Evolutionary conservation across 2,113 vertebrate species (phyloP), one percentile per base, ranked within the genome.

Genomic region (Reinhardtius hippoglossoides): DNA sequence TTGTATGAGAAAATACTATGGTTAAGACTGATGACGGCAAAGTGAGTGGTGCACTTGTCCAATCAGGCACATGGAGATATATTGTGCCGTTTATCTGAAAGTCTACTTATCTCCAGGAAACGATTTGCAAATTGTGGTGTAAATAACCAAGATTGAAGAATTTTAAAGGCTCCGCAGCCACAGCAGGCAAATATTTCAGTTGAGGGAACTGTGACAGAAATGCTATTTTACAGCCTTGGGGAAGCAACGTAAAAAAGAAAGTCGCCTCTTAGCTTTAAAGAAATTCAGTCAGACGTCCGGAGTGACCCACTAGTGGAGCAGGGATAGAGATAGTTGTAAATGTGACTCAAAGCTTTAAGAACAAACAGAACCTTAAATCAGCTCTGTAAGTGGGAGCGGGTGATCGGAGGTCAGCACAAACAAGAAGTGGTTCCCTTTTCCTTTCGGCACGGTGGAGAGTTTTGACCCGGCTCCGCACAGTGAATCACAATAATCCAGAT

Each of bases 401-500:
- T 20, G 23, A 54, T 24, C 16, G 16, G 23, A 24, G 31, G 31
- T 76, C 62, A 55, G 40, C 21, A 59, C 46, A 27, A 21, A 2
- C 16, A 23, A 74, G 52, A 61, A 37, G 14, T 14, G 12, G 20
- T 12, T 27, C 20, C 15, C 18, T 56, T 21, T 67, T 57, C 50
- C 26, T 67, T 60, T 78, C 60, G 23, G 63, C 21, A 58, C 35
- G 70, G 14, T 15, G 13, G n/a, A 71, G 48, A 37, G 50, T 55
- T 71, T 55, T 59, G 67, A n/a, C 54, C 60, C 1, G 16, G n/a
- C 50, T 44, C 26, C 55, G 9, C 42, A 23, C n/a, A 63, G 42
- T 21, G 68, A 42, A 81, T 79, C 66, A 42, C 67, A 74, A 71
- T 71, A 79, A 81, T 84, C 74, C 80, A 61, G 55, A 83, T 66